Evolutionary conservation across 2,797 vertebrate genomes (phyloP).

Genomic region (Artibeus jamaicensis): DNA sequence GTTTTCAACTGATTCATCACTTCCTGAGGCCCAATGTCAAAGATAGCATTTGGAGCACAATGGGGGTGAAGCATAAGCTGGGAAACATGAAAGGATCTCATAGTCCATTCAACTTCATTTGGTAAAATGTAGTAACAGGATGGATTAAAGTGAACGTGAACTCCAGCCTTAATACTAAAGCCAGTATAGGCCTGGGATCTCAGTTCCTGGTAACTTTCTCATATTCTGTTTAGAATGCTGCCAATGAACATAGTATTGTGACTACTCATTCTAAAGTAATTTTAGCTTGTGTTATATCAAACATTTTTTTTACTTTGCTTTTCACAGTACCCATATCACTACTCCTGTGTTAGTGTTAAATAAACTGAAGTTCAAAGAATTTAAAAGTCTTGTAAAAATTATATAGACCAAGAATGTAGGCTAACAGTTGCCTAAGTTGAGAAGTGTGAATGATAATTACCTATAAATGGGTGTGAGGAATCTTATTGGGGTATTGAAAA

Average conservation of each 20-base stretch:
- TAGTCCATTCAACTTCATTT: neutral
- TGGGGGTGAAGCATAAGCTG: neutral
- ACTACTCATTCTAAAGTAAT: neutral
- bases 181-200: neutral
- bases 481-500: neutral
- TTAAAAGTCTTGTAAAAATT: neutral
- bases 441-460: neutral
- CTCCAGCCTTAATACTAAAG: neutral
- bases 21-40: constrained; percentile 45
- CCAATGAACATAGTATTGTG: neutral
- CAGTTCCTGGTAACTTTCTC: neutral
- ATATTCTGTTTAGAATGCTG: neutral
- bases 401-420: neutral
- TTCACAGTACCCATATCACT: neutral
- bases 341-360: neutral
- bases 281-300: neutral
- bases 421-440: neutral
- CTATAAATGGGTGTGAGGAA: neutral
- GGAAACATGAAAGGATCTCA: neutral
- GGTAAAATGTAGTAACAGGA: neutral
- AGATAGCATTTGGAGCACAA: constrained; percentile 46
- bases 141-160: neutral
- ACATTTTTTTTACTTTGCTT: neutral
- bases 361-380: neutral
- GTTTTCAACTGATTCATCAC: constrained; percentile 45